A percentile compares a stretch with the other conserved stretches of the same genome.
Evolutionary conservation across 2,797 vertebrate species (phyloP).

Genomic region (Setipinna tenuifilis): DNA sequence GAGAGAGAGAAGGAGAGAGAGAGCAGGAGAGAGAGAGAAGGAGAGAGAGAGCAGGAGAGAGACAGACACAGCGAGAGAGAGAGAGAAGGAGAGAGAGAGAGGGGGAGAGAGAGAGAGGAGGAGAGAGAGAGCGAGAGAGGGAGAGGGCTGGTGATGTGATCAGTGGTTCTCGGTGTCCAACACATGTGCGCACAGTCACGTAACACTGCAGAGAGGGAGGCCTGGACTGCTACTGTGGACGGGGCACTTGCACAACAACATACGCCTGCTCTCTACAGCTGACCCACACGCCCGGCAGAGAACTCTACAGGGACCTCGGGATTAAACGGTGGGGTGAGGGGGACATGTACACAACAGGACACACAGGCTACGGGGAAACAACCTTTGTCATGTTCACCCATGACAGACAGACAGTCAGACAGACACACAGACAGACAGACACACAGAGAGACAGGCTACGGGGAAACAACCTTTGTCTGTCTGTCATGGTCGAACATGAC

Average conservation of each 20-base stretch:
- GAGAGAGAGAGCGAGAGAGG: background rate
- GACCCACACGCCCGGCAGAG: background rate
- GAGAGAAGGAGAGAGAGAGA: background rate
- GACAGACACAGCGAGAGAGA: background rate
- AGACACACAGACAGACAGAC: background rate
- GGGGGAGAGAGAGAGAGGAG: background rate
- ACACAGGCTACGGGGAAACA: background rate
- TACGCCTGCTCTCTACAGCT: background rate
- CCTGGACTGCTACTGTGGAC: background rate
- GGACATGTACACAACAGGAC: background rate
- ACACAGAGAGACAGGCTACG: background rate
- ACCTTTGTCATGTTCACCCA: background rate
- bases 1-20: background rate
- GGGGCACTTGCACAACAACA: background rate
- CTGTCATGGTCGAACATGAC: no score
- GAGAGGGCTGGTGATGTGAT: background rate
- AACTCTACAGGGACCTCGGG: background rate
- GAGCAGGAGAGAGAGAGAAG: background rate
- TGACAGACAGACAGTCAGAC: background rate
- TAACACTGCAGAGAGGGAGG: background rate
- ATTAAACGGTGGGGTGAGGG: background rate
- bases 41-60: background rate
- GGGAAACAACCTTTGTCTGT: no score
- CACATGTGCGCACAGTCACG: background rate
- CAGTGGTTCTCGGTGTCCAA: background rate